Evolutionary conservation across 2,113 vertebrate species (phyloP).

Genomic region (Nycticryphes semicollaris): DNA sequence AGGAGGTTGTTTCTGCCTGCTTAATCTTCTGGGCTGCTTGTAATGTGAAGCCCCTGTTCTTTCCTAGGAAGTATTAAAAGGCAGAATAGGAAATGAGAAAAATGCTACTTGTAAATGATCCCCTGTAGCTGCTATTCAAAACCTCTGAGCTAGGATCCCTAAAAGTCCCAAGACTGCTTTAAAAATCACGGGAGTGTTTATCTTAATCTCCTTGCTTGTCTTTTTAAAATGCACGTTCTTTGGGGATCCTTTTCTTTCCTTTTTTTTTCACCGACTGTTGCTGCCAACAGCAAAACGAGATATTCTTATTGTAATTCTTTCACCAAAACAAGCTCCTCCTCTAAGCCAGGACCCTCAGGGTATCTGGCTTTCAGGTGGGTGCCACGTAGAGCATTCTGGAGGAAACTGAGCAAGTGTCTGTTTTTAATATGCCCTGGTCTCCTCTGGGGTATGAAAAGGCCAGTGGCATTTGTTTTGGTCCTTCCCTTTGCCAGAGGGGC

Average conservation of each 20-base stretch:
- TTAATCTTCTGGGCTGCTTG: background rate
- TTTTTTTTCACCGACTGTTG: background rate
- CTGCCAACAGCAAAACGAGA: background rate
- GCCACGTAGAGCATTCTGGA: background rate
- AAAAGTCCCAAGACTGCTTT: background rate
- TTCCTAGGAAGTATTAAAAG: background rate
- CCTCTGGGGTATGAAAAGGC: background rate
- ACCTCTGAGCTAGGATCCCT: background rate
- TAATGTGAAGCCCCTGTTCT: background rate
- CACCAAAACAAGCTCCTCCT: background rate
- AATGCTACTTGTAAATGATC: background rate
- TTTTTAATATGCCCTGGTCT: background rate
- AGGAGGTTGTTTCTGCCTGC: background rate
- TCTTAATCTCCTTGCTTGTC: background rate
- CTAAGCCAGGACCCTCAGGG: background rate
- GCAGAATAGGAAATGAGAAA: background rate
- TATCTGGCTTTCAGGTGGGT: no score
- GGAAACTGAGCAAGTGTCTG: background rate
- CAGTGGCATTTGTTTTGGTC: background rate
- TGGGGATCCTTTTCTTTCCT: background rate
- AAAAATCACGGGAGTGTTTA: background rate
- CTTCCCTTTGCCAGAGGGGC: background rate
- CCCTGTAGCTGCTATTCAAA: background rate
- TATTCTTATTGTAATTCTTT: background rate
- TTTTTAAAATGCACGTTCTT: background rate